These are phyloP conservation scores for Acleris holmiana DNA, from an alignment of 2,888 invertebrate species.

Conservation along the genomic window DNA sequence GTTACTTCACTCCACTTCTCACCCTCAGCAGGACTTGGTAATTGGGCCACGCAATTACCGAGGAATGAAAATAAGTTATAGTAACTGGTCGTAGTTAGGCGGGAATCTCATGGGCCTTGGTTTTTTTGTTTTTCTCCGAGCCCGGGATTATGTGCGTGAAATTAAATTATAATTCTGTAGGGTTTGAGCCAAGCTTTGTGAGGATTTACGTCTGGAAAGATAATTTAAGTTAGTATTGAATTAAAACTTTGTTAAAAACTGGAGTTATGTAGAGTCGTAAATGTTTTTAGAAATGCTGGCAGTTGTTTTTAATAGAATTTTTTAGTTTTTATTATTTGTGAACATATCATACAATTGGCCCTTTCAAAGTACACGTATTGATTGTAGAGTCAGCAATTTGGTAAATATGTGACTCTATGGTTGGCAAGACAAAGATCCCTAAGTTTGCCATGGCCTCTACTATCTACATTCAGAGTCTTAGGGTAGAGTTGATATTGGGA, in stretches of 20 bases:
- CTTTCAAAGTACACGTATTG: too few relatives aligned
- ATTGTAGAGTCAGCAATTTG: too few relatives aligned
- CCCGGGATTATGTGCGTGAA: constrained; percentile 46
- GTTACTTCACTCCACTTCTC: constrained; percentile 32
- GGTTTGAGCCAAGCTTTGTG: constrained; percentile 10
- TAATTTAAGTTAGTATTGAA: not conserved
- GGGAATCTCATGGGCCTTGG: constrained; percentile 45
- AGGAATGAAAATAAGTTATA: constrained; percentile 60
- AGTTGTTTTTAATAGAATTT: not conserved
- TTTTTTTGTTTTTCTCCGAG: constrained; percentile 39
- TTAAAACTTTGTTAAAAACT: too few relatives aligned
- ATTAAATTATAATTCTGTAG: constrained; percentile 46
- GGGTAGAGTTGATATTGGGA: too few relatives aligned
- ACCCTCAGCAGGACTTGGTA: constrained; percentile 42
- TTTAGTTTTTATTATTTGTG: not conserved
- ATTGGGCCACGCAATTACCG: constrained; percentile 64
- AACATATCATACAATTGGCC: not conserved
- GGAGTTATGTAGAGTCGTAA: too few relatives aligned
- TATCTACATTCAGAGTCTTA: too few relatives aligned
- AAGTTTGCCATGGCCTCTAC: constrained; percentile 15
- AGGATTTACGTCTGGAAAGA: not conserved
- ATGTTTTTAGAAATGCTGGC: not conserved
- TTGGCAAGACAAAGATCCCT: constrained; percentile 51
- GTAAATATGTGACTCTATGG: constrained; percentile 43
- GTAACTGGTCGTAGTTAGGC: constrained; percentile 41